Conservation (phyloP, 1,140 invertebrate genomes). For the Fopius arisanus region DNA sequence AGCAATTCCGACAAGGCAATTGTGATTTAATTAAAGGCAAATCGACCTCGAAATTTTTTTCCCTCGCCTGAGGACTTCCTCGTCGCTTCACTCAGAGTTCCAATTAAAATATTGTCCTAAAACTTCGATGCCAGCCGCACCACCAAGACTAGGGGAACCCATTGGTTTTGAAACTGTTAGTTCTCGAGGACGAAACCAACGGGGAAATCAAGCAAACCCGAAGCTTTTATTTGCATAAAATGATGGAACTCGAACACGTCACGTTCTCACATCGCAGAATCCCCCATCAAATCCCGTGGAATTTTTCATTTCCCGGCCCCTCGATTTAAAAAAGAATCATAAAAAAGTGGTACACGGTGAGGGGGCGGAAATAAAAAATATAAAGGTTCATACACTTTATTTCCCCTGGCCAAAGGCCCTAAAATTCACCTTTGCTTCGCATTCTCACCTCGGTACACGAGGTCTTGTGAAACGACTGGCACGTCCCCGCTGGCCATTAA, state of each 20-base stretch:
- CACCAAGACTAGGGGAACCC: neutral
- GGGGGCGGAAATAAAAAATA: neutral
- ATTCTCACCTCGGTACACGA: neutral
- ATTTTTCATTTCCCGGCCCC: constrained; percentile 2
- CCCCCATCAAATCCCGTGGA: neutral
- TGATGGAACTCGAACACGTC: constrained; percentile 58
- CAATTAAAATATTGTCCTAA: neutral
- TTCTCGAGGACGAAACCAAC: constrained; percentile 50
- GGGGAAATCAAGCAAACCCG: constrained; percentile 61
- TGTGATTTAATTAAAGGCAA: too few relatives aligned
- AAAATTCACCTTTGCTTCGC: constrained; percentile 1
- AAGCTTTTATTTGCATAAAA: constrained; percentile 65
- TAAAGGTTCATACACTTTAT: constrained; percentile 2
- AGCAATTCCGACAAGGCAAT: too few relatives aligned
- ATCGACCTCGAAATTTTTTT: too few relatives aligned
- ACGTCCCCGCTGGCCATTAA: constrained; percentile 30
- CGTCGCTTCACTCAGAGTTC: neutral
- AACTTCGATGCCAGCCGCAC: neutral
- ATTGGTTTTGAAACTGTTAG: neutral
- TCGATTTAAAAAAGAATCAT: constrained; percentile 24
- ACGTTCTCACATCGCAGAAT: constrained; percentile 53
- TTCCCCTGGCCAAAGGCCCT: neutral
- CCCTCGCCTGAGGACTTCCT: neutral
- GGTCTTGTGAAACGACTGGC: neutral
- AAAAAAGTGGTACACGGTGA: neutral